Base-by-base conservation (phyloP, 2,113 vertebrate genomes). In the Fulmarus glacialis region DNA sequence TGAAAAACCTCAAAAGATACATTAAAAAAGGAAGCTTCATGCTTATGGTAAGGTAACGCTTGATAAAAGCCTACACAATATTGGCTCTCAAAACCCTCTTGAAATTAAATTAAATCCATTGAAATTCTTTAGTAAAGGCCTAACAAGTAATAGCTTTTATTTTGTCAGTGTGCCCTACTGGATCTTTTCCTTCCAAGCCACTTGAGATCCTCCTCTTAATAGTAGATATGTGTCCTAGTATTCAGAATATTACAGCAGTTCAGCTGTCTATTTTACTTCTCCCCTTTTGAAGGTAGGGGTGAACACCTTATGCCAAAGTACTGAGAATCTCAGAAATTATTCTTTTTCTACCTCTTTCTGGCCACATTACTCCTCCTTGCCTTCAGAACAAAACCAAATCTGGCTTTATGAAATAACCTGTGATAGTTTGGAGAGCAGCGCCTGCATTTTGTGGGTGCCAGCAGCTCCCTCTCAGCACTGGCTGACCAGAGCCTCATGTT, bases 21-120 rank as follows among this genome's bases (percentile, higher is more conserved):
- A 75, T 93, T 91, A 77, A 63, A 94, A 97, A 95, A 79, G 66
- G 79, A 56, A 88, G 40, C 85, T 90, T 86, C 73, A 38, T 87
- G 48, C 82, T 96, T 93, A 92, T 74, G 47, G 27, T 86, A 92
- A 88, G 43, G 60, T 92, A 94, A 78, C 78, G 36, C 71, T 83
- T 73, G 34, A 89, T 95, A 85, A 96, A 97, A 96, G 74, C 29
- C 92, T 92, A 38, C 45, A 52, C 34, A 66, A 70, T 87, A 84
- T 68, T 92, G 47, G 52, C 27, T 91, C 56, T 93, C 90, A 78
- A 96, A 96, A 89, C 70, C 74, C 72, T 93, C 93, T 87, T 96
- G 93, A 97, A 97, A 97, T 93, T 78, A 96, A 97, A 97, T 93
- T 95, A 97, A 96, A 95, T 68, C 67, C 43, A 81, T 70, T 96